Base-by-base conservation (phyloP, 2,113 vertebrate species). In the Poeciliopsis retropinna region DNA sequence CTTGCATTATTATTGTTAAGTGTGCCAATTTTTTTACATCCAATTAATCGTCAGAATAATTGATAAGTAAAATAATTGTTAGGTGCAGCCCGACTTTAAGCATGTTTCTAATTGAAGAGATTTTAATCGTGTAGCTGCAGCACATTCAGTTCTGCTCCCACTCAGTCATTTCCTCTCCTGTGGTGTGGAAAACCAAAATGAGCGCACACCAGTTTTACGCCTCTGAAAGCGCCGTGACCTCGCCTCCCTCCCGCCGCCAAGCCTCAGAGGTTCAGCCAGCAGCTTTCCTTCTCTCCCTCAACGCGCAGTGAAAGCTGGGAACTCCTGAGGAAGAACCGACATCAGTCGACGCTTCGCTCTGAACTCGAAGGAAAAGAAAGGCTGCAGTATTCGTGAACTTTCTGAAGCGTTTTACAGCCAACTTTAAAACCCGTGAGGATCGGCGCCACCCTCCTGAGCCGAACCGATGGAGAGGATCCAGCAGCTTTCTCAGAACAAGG, bases 111-210 rank as follows among this genome's bases (percentile, higher is more conserved):
- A 44, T 44, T 14, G 17, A 44, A 17, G 15, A 44, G 41, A 44
- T 44, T 14, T 44, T 44, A 47, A 47, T 47, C 17, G 15, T 5
- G 44, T 47, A 47, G 44, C 44, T 47, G 44, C 15, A 47, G 44
- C 44, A 17, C 4, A 5, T 19, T 17, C 15, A 47, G 44, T 17
- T 47, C 44, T 19, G 44, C 77, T 29, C 13, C 29, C 81, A 77
- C 6, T 29, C 81, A 72, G 81, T 82, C 82, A 72, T 78, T 88
- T 86, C 87, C 87, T 84, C 44, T 17, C 44, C 57, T 82, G 39
- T 60, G 60, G 32, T 47, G 72, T 88, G 84, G 79, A 85, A 78
- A 73, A 82, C 15, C 28, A 25, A 41, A 78, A 65, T 54, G 70
- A 68, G 68, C 34, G 72, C 63, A 69, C 80, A 41, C 73, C 74